Conservation (phyloP, 2,888 invertebrate genomes). For the Heteromyza rotundicornis region DNA sequence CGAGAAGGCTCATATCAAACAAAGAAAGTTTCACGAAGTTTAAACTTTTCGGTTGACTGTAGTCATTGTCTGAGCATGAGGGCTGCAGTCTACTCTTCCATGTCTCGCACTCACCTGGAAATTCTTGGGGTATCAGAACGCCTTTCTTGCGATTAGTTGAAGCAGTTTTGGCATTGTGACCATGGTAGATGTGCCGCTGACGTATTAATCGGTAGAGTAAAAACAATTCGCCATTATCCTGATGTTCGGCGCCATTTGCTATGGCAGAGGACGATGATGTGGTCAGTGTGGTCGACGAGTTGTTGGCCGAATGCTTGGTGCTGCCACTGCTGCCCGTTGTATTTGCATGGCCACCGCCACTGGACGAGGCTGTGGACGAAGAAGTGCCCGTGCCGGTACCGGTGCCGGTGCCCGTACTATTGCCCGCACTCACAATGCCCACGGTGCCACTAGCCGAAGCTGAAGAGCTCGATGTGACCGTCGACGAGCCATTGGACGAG, state of each 20-base stretch:
- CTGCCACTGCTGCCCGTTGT: conserved; percentile 30
- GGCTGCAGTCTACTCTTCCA: too few species aligned
- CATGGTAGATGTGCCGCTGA: conserved; percentile 60
- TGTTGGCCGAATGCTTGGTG: conserved; percentile 30
- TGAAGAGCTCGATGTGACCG: conserved; percentile 53
- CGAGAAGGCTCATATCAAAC: too few species aligned
- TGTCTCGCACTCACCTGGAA: conserved; percentile 60
- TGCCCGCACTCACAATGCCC: conserved; percentile 17
- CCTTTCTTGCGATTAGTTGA: conserved; percentile 59
- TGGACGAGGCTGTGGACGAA: conserved; percentile 32
- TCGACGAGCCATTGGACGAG: conserved; percentile 60
- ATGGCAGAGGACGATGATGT: conserved; percentile 19
- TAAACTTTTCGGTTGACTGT: too few species aligned
- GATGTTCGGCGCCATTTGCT: conserved; percentile 25
- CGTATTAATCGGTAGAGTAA: conserved; percentile 58
- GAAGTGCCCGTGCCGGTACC: conserved; percentile 27
- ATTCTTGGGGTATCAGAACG: conserved; percentile 62
- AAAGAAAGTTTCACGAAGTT: too few species aligned
- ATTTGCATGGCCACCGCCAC: conserved; percentile 25
- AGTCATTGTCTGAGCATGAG: too few species aligned
- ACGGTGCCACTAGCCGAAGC: conserved; percentile 25
- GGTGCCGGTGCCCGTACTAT: conserved; percentile 22
- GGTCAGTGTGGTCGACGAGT: conserved; percentile 26
- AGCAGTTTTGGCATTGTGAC: conserved; percentile 58
- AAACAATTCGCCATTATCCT: conserved; percentile 54